Evolutionary conservation across 2,113 vertebrate genomes (phyloP), one percentile per base, ranked within the genome.

Genomic region (Nematolebias whitei): DNA sequence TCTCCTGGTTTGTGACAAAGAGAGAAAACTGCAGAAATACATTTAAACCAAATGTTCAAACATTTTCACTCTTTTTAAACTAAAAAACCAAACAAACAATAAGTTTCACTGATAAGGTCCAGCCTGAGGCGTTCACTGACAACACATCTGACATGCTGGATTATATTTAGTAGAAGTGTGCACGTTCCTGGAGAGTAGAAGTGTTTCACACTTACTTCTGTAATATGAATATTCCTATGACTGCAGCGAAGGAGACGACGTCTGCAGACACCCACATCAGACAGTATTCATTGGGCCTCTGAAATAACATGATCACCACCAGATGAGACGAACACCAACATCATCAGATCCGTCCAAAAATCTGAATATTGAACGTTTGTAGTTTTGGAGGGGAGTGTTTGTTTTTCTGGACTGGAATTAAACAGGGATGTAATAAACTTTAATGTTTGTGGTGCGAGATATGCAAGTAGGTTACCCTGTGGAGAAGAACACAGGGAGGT

Each of bases 211-310:
- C 97, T 98, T 95, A 99, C 97, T 98, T 99, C 87, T 98, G 97
- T 83, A 98, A 93, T 88, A 98, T 83, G 87, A 99, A 98, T 90
- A 98, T 94, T 90, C 94, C 97, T 71, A 95, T 68, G 80, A 98
- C 94, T 73, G 95, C 66, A 74, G 92, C 90, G 83, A 98, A 94
- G 74, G 97, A 98, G 90, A 96, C 61, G 81, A 99, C 85, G 89
- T 99, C 96, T 26, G 95, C 93, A 0, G 92, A 92, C 77, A 98
- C 95, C 97, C 97, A 99, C 84, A 96, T 92, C 59, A 96, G 88
- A 71, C 86, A 89, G 90, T 98, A 98, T 86, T 96, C 94, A 19
- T 95, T 87, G 44, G 95, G 95, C 85, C 92, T 90, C 97, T 99
- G 92, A 83, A 94, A 7, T 29, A 16, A 44, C 1, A 54, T 3